phyloP scores from a whole-genome alignment of 2,797 vertebrate genomes.

The Okamejei kenojei region DNA sequence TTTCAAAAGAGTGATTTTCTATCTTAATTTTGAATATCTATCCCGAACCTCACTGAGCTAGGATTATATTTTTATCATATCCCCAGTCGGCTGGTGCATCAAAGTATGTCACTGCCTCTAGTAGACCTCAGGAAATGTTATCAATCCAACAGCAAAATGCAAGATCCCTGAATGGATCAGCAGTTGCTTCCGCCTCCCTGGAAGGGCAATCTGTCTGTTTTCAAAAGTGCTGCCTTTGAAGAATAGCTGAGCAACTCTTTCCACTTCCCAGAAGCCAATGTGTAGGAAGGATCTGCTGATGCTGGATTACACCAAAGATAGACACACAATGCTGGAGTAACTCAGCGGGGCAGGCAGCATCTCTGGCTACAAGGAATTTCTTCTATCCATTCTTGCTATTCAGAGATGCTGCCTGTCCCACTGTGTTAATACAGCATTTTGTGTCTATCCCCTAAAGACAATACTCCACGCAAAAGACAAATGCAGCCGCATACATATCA shows the following conservation, averaged over 20 bases:
- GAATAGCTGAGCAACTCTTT: not conserved
- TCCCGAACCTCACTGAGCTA: not conserved
- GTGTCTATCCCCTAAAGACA: not conserved
- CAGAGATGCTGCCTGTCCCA: too few relatives aligned
- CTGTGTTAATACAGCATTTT: too few relatives aligned
- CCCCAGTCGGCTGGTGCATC: not conserved
- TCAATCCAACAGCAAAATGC: not conserved
- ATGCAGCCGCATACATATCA: not conserved
- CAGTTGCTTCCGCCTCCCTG: not conserved
- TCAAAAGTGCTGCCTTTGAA: not conserved
- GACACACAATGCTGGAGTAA: too few relatives aligned
- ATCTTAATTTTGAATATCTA: not conserved
- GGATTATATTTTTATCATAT: not conserved
- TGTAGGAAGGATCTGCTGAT: too few relatives aligned
- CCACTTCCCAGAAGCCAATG: not conserved
- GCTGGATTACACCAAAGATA: too few relatives aligned
- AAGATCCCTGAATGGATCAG: not conserved
- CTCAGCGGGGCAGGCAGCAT: too few relatives aligned
- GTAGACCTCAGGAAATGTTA: not conserved
- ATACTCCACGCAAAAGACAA: not conserved
- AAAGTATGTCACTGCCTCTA: not conserved
- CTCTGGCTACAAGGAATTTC: too few relatives aligned
- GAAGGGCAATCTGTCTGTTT: not conserved
- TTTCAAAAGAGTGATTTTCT: not conserved
- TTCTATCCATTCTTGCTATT: too few relatives aligned